These are phyloP conservation scores for Indicator maculatus DNA, from an alignment of 2,113 vertebrate species.

Conservation along the genomic window DNA sequence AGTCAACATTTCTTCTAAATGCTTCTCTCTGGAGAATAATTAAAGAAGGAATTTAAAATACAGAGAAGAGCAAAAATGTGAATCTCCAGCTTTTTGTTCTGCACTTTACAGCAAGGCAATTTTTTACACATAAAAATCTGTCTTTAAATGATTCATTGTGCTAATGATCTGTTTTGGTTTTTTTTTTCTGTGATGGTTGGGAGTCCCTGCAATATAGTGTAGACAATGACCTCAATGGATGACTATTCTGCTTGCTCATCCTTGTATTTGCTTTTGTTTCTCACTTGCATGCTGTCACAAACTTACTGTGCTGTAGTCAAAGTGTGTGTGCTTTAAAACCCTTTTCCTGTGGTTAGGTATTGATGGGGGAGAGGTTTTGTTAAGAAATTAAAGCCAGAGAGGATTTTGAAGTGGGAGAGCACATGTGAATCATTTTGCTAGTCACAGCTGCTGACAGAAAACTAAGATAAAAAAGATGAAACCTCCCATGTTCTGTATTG, in stretches of 20 bases:
- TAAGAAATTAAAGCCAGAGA: constrained; percentile 1
- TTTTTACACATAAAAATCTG: neutral
- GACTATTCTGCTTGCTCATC: neutral
- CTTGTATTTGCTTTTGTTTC: neutral
- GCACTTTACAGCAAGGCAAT: neutral
- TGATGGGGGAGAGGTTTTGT: neutral
- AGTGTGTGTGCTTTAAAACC: neutral
- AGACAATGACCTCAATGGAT: constrained; percentile 4
- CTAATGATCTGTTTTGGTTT: neutral
- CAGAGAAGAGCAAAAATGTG: neutral
- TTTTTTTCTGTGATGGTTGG: neutral
- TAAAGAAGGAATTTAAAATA: neutral
- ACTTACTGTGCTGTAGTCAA: neutral
- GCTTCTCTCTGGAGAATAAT: neutral
- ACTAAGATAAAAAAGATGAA: neutral
- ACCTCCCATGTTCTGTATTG: rapidly evolving
- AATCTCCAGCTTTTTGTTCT: neutral
- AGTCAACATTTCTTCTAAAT: neutral
- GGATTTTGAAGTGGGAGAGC: neutral
- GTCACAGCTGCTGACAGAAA: neutral
- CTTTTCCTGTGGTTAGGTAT: constrained; percentile 55
- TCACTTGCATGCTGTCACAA: neutral
- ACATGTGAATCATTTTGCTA: neutral
- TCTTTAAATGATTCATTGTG: neutral
- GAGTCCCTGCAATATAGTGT: neutral